Percentiles rank a stretch among this genome's conserved stretches.
Conservation (phyloP, 2,888 invertebrate genomes). For the Chrysolina oricalcia region DNA sequence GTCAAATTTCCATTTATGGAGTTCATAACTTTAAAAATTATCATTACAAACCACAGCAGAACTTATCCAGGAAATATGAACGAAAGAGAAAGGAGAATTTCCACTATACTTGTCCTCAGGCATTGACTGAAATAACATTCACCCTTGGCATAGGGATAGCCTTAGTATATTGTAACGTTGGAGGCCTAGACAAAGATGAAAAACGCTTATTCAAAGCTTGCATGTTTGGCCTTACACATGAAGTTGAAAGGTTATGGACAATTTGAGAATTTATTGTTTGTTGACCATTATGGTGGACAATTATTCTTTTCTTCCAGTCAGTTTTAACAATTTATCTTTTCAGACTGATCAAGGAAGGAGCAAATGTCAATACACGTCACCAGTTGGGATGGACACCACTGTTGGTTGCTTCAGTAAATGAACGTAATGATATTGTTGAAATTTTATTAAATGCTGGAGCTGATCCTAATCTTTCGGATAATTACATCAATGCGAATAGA, state of each 20-base stretch:
- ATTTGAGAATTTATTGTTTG: background rate
- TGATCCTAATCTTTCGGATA: slow-evolving; percentile 83
- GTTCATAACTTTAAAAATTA: background rate
- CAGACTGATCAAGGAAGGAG: slow-evolving; percentile 71
- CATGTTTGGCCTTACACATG: slow-evolving; percentile 72
- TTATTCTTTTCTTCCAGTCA: too few relatives aligned
- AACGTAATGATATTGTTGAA: slow-evolving; percentile 76
- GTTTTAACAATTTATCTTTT: slow-evolving; percentile 20
- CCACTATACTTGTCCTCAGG: slow-evolving; percentile 3
- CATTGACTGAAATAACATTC: slow-evolving; percentile 28
- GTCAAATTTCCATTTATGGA: background rate
- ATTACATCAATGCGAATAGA: slow-evolving; percentile 81
- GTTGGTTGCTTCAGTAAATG: slow-evolving; percentile 89
- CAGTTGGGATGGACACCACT: slow-evolving; percentile 90
- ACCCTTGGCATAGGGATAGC: slow-evolving; percentile 40
- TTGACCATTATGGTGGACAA: background rate
- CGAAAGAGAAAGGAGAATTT: slow-evolving; percentile 37
- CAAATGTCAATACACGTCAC: slow-evolving; percentile 82
- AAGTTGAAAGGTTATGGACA: slow-evolving; percentile 70
- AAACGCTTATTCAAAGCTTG: slow-evolving; percentile 73
- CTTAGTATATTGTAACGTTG: slow-evolving; percentile 62
- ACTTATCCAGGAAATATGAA: slow-evolving; percentile 36
- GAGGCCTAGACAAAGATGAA: slow-evolving; percentile 63
- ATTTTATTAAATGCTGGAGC: slow-evolving; percentile 84
- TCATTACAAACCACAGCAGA: background rate